Evolutionary conservation across 1,140 invertebrate species (phyloP).

Genomic region (Ceratina calcarata): DNA sequence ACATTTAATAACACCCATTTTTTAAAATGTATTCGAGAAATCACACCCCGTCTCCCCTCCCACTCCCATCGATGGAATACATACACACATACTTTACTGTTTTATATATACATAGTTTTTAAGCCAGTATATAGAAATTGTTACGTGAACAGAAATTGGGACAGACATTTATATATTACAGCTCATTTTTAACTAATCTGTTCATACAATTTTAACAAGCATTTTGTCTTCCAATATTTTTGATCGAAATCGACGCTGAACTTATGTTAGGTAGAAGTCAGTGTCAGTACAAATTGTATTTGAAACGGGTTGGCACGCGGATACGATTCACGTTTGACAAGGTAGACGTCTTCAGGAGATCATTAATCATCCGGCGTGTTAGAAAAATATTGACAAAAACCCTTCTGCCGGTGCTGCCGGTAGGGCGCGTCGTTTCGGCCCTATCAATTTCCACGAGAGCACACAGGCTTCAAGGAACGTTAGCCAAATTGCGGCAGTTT

Average conservation of each 20-base stretch:
- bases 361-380: slow-evolving; percentile 7
- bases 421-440: slow-evolving; percentile 10
- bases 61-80: too few species aligned
- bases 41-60: too few species aligned
- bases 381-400: slow-evolving; percentile 29
- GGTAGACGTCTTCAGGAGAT: not conserved
- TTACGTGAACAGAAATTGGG: too few species aligned
- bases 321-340: not conserved
- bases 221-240: not conserved
- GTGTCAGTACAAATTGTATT: not conserved
- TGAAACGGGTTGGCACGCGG: not conserved
- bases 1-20: too few species aligned
- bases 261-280: not conserved
- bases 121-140: too few species aligned
- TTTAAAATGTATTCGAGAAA: too few species aligned
- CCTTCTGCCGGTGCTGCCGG: not conserved
- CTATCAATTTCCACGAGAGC: slow-evolving; percentile 54
- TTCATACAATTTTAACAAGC: too few species aligned
- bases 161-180: too few species aligned
- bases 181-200: too few species aligned
- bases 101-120: too few species aligned
- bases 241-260: slow-evolving; percentile 6
- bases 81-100: too few species aligned
- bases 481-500: slow-evolving; percentile 66
- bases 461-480: slow-evolving; percentile 48